These are phyloP conservation scores for Mus musculus DNA, from an alignment of 2,113 vertebrate species.

Conservation along the genomic window DNA sequence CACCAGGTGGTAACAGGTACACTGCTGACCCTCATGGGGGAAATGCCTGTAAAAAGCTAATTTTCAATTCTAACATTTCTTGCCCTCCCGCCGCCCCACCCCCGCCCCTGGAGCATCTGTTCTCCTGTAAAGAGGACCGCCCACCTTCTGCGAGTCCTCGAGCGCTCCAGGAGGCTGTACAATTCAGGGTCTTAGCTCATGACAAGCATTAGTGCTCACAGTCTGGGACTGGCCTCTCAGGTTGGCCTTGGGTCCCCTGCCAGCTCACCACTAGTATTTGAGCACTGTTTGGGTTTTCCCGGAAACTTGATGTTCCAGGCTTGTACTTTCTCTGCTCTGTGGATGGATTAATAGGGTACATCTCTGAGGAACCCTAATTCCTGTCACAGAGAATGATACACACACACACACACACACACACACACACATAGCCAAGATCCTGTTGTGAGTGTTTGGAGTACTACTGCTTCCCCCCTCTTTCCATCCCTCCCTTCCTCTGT, in stretches of 20 bases:
- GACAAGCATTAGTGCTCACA: neutral
- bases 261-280: neutral
- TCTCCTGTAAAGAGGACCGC: neutral
- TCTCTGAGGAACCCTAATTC: neutral
- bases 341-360: neutral
- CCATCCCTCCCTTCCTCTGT: fast-evolving
- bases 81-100: neutral
- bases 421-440: neutral
- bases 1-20: neutral
- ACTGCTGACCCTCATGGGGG: neutral
- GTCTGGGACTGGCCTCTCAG: neutral
- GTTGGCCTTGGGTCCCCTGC: neutral
- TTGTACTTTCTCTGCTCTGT: neutral
- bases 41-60: neutral
- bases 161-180: neutral
- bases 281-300: conserved; percentile 21
- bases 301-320: neutral
- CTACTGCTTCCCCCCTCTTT: neutral
- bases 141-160: neutral
- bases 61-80: conserved; percentile 24
- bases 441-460: neutral
- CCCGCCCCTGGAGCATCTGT: neutral
- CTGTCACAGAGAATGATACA: neutral
- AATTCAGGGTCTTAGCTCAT: neutral
- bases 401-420: too few species aligned